Evolutionary conservation across 2,113 vertebrate genomes (phyloP).

Genomic region (Anas platyrhynchos): DNA sequence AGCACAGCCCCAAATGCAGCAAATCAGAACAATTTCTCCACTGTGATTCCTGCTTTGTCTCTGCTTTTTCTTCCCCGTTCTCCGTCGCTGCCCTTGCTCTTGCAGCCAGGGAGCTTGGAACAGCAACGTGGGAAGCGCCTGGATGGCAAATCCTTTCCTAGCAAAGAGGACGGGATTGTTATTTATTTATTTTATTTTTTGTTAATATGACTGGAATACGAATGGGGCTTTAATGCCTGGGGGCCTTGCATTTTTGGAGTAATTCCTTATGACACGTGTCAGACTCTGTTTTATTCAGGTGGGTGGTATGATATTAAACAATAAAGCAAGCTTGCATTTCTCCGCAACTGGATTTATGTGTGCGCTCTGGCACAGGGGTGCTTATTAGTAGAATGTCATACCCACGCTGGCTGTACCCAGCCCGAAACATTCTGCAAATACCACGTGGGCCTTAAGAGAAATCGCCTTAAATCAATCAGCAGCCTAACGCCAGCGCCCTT

Average conservation of each 20-base stretch:
- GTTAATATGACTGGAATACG: conserved; percentile 51
- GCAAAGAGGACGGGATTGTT: conserved; percentile 31
- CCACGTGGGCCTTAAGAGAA: background rate
- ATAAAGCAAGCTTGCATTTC: conserved; percentile 57
- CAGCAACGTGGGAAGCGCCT: background rate
- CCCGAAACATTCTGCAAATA: background rate
- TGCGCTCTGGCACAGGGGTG: conserved; percentile 19
- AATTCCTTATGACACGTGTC: conserved; percentile 72
- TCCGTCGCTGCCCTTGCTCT: background rate
- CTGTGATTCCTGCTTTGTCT: background rate
- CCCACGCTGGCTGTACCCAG: background rate
- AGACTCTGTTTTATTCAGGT: conserved; percentile 70
- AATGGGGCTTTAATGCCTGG: conserved; percentile 39
- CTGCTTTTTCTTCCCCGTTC: conserved; percentile 13
- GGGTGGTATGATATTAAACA: conserved; percentile 59
- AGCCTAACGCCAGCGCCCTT: background rate
- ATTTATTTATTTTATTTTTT: conserved; percentile 60
- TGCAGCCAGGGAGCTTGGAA: background rate
- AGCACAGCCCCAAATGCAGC: background rate
- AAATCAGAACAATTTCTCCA: background rate
- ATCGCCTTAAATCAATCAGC: background rate
- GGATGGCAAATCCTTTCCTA: conserved; percentile 48
- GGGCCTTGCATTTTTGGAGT: conserved; percentile 43
- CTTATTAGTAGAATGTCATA: conserved; percentile 12
- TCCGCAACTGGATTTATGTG: background rate